phyloP scores from a whole-genome alignment of 2,113 vertebrate genomes.

The Saccopteryx bilineata region DNA sequence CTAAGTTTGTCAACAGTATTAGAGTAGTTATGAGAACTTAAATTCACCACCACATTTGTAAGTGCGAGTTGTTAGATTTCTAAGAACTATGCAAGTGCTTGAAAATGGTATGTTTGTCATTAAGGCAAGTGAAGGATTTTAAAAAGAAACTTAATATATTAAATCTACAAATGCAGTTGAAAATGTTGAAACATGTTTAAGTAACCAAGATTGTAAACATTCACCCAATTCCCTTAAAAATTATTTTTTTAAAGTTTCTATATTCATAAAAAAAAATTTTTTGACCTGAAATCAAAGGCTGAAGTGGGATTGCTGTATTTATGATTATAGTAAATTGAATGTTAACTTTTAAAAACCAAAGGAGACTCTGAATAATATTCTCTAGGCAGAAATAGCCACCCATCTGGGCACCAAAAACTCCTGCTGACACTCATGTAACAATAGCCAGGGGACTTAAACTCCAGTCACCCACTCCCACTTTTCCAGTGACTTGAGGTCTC shows the following conservation, averaged over 20 bases:
- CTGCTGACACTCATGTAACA: too few relatives aligned
- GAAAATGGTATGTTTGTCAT: not conserved
- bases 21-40: not conserved
- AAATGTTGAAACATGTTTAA: not conserved
- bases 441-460: not conserved
- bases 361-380: not conserved
- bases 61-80: not conserved
- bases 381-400: not conserved
- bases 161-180: not conserved
- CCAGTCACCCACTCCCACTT: not conserved
- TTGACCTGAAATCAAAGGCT: not conserved
- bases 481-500: not conserved
- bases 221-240: not conserved
- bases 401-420: not conserved
- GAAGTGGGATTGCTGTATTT: not conserved
- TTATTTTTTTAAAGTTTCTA: not conserved
- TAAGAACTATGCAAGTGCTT: not conserved
- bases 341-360: slow-evolving; percentile 14
- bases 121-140: not conserved
- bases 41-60: not conserved
- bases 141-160: not conserved
- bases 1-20: not conserved
- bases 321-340: not conserved
- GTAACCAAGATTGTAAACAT: not conserved
- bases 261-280: not conserved